Percentiles rank a stretch among this genome's conserved stretches.
Conservation (phyloP, 2,888 invertebrate species). For the Lycophotia porphyrea region DNA sequence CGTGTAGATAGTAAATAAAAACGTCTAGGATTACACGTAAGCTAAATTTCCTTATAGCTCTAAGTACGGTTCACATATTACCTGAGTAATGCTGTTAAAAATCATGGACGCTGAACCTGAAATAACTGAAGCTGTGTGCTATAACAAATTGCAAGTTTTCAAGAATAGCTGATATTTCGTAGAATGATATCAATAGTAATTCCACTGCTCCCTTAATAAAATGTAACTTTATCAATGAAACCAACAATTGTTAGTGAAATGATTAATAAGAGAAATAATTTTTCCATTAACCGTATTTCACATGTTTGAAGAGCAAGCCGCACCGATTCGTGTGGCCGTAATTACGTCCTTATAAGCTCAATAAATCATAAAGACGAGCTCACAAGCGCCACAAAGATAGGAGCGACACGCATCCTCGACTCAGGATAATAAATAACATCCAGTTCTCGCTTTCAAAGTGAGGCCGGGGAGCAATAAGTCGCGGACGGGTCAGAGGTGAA, state of each 20-base stretch:
- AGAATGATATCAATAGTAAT: not conserved
- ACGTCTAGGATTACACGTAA: slow-evolving; percentile 60
- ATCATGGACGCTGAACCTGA: not conserved
- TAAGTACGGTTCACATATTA: slow-evolving; percentile 48
- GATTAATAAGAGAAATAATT: slow-evolving; percentile 37
- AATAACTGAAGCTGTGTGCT: not conserved
- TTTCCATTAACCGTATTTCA: slow-evolving; percentile 46
- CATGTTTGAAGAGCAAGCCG: slow-evolving; percentile 54
- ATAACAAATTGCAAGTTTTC: not conserved
- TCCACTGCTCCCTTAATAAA: not conserved
- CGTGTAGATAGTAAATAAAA: slow-evolving; percentile 55
- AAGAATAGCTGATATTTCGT: not conserved
- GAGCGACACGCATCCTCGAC: slow-evolving; percentile 87
- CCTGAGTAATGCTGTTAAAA: slow-evolving; percentile 28
- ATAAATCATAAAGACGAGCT: slow-evolving; percentile 87
- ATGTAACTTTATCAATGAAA: slow-evolving; percentile 37
- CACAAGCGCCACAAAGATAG: slow-evolving; percentile 89
- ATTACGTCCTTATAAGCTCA: slow-evolving; percentile 86
- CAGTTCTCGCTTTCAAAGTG: slow-evolving; percentile 89
- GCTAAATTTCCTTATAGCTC: slow-evolving; percentile 53
- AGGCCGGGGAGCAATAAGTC: slow-evolving; percentile 89
- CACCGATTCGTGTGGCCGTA: slow-evolving; percentile 79
- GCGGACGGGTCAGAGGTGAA: slow-evolving; percentile 89
- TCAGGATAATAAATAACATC: slow-evolving; percentile 88
- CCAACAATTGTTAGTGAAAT: slow-evolving; percentile 24